Evolutionary conservation across 2,113 vertebrate species (phyloP).

Genomic region (Oncorhynchus clarkii): DNA sequence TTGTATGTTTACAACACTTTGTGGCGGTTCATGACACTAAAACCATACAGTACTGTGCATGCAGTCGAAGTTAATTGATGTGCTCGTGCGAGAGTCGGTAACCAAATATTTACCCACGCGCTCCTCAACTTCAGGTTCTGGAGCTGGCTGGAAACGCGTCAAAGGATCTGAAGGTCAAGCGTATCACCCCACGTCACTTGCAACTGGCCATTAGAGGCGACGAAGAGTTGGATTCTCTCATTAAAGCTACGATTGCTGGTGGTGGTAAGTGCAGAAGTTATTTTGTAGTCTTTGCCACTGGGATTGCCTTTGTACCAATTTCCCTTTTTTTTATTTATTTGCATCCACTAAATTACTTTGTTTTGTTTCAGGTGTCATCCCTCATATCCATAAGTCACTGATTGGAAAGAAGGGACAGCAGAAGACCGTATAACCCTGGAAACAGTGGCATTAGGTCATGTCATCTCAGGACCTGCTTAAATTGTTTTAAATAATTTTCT

Average conservation of each 20-base stretch:
- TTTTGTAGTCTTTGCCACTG: background rate
- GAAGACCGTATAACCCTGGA: constrained; percentile 89
- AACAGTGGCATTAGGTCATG: constrained; percentile 25
- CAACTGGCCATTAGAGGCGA: constrained; percentile 97
- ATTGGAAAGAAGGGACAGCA: constrained; percentile 99
- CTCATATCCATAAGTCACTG: constrained; percentile 97
- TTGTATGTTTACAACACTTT: too few species aligned
- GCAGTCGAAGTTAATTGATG: too few species aligned
- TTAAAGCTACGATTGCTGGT: constrained; percentile 97
- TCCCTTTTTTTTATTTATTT: accelerated
- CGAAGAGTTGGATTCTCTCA: constrained; percentile 95
- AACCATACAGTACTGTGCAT: too few species aligned
- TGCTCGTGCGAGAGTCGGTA: too few species aligned
- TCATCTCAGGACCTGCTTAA: constrained; percentile 63
- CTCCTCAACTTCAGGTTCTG: constrained; percentile 76
- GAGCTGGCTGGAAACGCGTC: constrained; percentile 97
- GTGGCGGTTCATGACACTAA: too few species aligned
- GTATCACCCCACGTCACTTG: constrained; percentile 96
- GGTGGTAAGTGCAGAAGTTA: constrained; percentile 78
- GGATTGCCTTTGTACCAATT: background rate
- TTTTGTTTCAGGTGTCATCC: constrained; percentile 86
- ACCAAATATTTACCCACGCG: too few species aligned
- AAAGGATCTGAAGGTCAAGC: constrained; percentile 97
- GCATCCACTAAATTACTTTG: too few species aligned
- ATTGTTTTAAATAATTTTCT: constrained; percentile 44